phyloP scores from a whole-genome alignment of 2,113 vertebrate species.

The Halichoeres trimaculatus region DNA sequence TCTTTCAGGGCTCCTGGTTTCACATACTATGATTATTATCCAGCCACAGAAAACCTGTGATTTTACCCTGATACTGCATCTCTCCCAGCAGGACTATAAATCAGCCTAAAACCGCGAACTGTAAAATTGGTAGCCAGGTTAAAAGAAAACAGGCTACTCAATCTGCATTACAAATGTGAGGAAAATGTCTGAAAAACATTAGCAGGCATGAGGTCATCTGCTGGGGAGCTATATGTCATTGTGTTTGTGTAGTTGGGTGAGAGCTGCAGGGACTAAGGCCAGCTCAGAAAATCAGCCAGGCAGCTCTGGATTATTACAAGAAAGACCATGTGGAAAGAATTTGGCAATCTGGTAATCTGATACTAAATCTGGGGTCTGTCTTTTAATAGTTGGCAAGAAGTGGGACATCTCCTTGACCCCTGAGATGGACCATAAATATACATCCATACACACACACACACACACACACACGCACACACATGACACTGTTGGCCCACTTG shows the following conservation, averaged over 20 bases:
- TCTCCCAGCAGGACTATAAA: constrained; percentile 25
- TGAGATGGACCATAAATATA: constrained; percentile 55
- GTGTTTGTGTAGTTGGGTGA: constrained; percentile 37
- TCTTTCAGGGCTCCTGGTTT: constrained; percentile 15
- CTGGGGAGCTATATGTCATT: constrained; percentile 40
- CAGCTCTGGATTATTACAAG: constrained; percentile 8
- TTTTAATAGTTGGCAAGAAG: constrained; percentile 59
- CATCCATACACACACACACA: constrained; percentile 9
- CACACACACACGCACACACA: constrained; percentile 2
- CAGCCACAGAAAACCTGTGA: constrained; percentile 14
- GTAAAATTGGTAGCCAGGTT: constrained; percentile 30
- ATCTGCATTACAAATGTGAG: constrained; percentile 39
- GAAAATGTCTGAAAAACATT: constrained; percentile 55
- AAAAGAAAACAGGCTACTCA: constrained; percentile 35
- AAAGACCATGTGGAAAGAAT: constrained; percentile 65
- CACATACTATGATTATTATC: constrained; percentile 21
- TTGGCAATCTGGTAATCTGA: constrained; percentile 67
- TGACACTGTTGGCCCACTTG: constrained; percentile 21
- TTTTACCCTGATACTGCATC: constrained; percentile 24
- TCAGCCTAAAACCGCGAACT: constrained; percentile 27
- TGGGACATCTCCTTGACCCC: constrained; percentile 68
- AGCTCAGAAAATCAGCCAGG: constrained; percentile 15
- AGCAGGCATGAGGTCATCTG: constrained; percentile 62
- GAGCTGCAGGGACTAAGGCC: constrained; percentile 1
- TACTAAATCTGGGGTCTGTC: constrained; percentile 60